Percentiles rank a stretch among this genome's conserved stretches.
These are phyloP conservation scores for Philaenus spumarius DNA, from an alignment of 1,140 invertebrate genomes.

Conservation along the genomic window DNA sequence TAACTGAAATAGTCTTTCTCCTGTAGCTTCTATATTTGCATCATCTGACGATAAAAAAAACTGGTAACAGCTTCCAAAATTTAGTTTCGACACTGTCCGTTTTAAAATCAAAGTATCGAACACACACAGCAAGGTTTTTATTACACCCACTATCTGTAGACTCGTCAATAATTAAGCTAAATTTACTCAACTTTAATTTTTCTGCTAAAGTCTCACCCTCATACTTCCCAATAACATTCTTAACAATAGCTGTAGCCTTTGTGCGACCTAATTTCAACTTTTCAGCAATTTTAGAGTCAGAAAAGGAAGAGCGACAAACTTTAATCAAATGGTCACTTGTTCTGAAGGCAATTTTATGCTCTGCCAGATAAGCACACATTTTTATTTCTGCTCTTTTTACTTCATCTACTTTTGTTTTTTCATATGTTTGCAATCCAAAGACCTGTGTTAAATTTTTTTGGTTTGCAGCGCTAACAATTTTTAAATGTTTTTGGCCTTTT, in stretches of 20 bases:
- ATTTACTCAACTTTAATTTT: conserved; percentile 22
- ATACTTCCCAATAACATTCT: conserved; percentile 25
- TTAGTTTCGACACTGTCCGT: conserved; percentile 26
- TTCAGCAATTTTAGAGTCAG: conserved; percentile 21
- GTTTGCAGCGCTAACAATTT: background rate
- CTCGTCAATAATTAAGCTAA: conserved; percentile 30
- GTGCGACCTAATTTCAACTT: conserved; percentile 15
- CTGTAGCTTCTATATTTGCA: conserved; percentile 26
- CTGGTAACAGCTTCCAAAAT: conserved; percentile 35
- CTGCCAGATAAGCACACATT: no score
- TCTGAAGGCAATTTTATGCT: conserved; percentile 10
- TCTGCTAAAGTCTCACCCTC: conserved; percentile 18
- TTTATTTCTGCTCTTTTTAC: no score
- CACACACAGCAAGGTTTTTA: conserved; percentile 24
- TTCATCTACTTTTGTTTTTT: conserved; percentile 7
- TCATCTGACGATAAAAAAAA: conserved; percentile 29
- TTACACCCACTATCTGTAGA: conserved; percentile 27
- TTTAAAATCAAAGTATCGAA: conserved; percentile 31
- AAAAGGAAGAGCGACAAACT: background rate
- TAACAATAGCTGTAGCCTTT: conserved; percentile 21
- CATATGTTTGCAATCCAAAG: background rate
- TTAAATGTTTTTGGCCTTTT: background rate
- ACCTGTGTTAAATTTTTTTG: background rate
- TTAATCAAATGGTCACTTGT: conserved; percentile 11
- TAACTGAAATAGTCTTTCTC: conserved; percentile 29